Evolutionary conservation across 1,140 invertebrate species (phyloP).

Genomic region (Trichoplusia ni): DNA sequence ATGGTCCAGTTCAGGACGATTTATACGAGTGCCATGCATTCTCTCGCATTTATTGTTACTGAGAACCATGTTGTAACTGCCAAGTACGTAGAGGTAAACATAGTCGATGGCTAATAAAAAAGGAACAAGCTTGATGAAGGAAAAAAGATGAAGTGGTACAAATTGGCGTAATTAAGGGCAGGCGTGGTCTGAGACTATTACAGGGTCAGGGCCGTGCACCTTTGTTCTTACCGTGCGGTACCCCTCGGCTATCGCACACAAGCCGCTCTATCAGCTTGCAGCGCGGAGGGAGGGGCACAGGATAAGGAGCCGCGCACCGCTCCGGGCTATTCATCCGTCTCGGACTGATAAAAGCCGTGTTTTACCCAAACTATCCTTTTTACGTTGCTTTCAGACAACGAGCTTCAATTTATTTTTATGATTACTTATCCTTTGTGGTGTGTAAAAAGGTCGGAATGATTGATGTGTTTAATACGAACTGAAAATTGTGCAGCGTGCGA

Average conservation of each 20-base stretch:
- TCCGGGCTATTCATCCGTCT: conserved; percentile 42
- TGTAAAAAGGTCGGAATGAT: conserved; percentile 34
- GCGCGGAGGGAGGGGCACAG: conserved; percentile 2
- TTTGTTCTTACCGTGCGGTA: conserved; percentile 27
- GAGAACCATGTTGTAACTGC: neutral
- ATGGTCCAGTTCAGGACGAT: conserved; percentile 2
- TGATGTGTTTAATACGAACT: conserved; percentile 46
- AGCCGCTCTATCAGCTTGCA: conserved; percentile 29
- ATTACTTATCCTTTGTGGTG: conserved; percentile 22
- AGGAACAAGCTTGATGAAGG: conserved; percentile 1
- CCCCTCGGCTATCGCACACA: conserved; percentile 21
- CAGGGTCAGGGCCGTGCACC: conserved; percentile 35
- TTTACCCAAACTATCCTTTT: conserved; percentile 45
- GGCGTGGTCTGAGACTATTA: conserved; percentile 21
- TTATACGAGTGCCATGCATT: conserved; percentile 4
- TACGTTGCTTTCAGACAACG: conserved; percentile 37
- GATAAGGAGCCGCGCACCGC: conserved; percentile 34
- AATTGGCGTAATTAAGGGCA: conserved; percentile 28
- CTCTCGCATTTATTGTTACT: neutral
- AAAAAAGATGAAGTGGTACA: conserved; percentile 24
- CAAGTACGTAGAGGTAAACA: neutral
- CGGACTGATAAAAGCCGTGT: conserved; percentile 42
- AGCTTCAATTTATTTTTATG: conserved; percentile 44
- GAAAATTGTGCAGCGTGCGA: conserved; percentile 44
- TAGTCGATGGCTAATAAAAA: neutral